Base-by-base conservation (phyloP, 1,140 invertebrate species). In the Chionoecetes opilio region DNA sequence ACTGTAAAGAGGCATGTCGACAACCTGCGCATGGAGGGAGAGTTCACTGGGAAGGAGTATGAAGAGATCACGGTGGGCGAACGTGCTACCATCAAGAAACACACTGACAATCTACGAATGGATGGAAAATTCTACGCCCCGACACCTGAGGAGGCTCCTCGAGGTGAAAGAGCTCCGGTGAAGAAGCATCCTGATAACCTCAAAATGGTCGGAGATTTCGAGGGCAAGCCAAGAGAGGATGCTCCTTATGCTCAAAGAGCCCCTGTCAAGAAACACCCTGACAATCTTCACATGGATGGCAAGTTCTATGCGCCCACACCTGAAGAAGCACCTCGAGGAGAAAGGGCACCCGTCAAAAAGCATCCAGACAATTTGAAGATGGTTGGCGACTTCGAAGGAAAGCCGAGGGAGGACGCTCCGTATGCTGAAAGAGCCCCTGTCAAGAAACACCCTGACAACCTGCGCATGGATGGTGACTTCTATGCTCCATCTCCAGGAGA, bases 281-380 rank as follows among this genome's bases (percentile, higher is more conserved):
- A 98, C 95, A 98, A 98, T 96, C 96, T 98, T 0, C 97, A 97
- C 95, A 97, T 97, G 75, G 97, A 98, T 96, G 98, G 98, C 14
- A 97, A 98, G 97, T 96, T 98, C 95, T 82, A 95, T 89, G 95
- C 94, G 0, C 85, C 85, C 26, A 31, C 38, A 3, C n/a, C 46
- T 75, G 92, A 96, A 29, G 41, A 91, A 29, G 94, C 90, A 11
- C 32, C 93, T 17, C n/a, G 41, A 53, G 96, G 91, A 26, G 94
- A 96, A 94, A 91, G 90, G 46, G 95, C 95, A 41, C 92, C 96
- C 3, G 82, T 95, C 17, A 86, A 95, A 6, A 96, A 96, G 82
- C 95, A 94, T 34, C 34, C 87, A 32, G 96, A 96, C 87, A 96
- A 96, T 53, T 92, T 96, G 0, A 95, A 46, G 88, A 94, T 94